A percentile compares a stretch with the other conserved stretches of the same genome.
Evolutionary conservation across 2,888 invertebrate species (phyloP).

Genomic region (Coenonympha arcania): DNA sequence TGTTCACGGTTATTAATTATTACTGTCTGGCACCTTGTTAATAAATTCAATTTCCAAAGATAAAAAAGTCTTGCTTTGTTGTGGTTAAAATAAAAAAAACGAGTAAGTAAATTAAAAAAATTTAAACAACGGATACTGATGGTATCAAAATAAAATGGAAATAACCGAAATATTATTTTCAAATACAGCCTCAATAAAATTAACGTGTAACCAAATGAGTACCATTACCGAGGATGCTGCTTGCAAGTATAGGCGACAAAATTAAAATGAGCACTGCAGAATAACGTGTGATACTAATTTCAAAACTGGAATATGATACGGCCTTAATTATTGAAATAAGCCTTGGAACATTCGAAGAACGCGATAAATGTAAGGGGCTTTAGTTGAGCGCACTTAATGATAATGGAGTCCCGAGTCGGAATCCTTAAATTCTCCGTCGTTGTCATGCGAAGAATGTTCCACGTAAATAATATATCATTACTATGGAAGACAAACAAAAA

Average conservation of each 20-base stretch:
- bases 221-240: not conserved
- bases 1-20: conserved; percentile 1
- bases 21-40: not conserved
- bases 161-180: not conserved
- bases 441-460: conserved; percentile 55
- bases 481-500: conserved; percentile 38
- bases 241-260: not conserved
- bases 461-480: conserved; percentile 56
- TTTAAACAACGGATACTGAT: not conserved
- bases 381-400: conserved; percentile 45
- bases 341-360: conserved; percentile 33
- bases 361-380: conserved; percentile 42
- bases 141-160: not conserved
- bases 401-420: conserved; percentile 50
- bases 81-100: too few relatives aligned
- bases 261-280: conserved; percentile 4
- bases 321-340: conserved; percentile 32
- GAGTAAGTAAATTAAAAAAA: not conserved
- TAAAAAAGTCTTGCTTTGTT: not conserved
- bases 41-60: not conserved
- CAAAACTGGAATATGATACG: conserved; percentile 18
- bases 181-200: not conserved
- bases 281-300: conserved; percentile 18
- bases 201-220: not conserved
- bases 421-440: conserved; percentile 37